phyloP scores from a whole-genome alignment of 2,888 invertebrate species.

The Labia minor region DNA sequence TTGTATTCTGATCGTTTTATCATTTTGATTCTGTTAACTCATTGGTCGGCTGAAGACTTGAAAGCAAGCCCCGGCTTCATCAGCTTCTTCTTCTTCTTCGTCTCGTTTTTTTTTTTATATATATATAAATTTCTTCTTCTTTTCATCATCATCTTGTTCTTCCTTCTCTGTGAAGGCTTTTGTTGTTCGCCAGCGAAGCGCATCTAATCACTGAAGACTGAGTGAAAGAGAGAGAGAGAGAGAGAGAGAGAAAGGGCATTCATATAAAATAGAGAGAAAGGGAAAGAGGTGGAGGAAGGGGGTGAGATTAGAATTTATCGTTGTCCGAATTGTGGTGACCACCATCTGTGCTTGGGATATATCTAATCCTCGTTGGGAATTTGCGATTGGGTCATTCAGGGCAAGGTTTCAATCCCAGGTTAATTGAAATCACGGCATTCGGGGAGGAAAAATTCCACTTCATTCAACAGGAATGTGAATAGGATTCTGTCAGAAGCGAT shows the following conservation, averaged over 20 bases:
- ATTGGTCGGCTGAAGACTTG: not conserved
- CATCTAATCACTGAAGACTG: not conserved
- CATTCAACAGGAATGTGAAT: too few relatives aligned
- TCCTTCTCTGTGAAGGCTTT: not conserved
- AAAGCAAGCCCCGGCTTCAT: not conserved
- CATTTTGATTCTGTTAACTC: slow-evolving; percentile 8
- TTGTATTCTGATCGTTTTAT: slow-evolving; percentile 13
- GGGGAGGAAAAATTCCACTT: too few relatives aligned
- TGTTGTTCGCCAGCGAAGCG: slow-evolving; percentile 4
- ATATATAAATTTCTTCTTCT: not conserved
- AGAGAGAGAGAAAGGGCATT: not conserved
- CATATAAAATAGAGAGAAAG: not conserved
- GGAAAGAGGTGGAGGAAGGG: not conserved
- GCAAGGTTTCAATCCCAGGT: too few relatives aligned
- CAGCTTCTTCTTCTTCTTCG: not conserved
- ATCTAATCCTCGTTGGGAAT: not conserved
- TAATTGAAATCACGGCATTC: too few relatives aligned
- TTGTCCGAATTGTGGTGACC: not conserved
- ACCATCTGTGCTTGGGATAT: not conserved
- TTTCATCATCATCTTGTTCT: not conserved
- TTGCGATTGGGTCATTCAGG: not conserved
- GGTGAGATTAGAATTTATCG: not conserved
- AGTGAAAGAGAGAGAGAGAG: too few relatives aligned
- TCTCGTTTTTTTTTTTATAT: not conserved
- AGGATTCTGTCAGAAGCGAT: too few relatives aligned